Base-by-base conservation (phyloP, 2,113 vertebrate genomes). In the Zosterops lateralis region DNA sequence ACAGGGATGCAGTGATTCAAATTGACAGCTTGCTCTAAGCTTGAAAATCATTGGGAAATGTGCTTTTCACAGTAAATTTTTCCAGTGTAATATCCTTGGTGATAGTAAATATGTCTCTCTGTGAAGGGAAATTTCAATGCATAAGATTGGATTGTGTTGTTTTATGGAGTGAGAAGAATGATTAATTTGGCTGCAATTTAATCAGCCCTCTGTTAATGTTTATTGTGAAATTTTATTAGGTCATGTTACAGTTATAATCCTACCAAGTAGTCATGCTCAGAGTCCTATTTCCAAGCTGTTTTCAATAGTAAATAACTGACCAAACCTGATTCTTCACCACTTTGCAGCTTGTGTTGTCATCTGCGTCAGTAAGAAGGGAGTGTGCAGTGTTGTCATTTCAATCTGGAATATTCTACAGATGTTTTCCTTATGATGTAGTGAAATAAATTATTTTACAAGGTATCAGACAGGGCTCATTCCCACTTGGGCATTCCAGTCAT, bases 121-220 rank as follows among this genome's bases (percentile, higher is more conserved):
- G 45, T 72, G 48, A 96, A 66, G n/a, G 58, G 15, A 22, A 61
- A 84, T 71, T 70, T 75, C 42, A 77, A 16, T 22, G 6, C 36
- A 6, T 76, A 58, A 66, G 24, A 29, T n/a, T 40, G 26, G 10
- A 40, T 67, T 87, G 10, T 38, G 76, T 78, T 62, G 16, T 89
- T 92, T 82, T 70, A 72, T 58, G 44, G 25, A 73, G 47, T 47
- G 71, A 65, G 45, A 87, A 34, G 7, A 73, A 26, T 90, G 45
- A 95, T 89, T 87, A 84, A 91, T 95, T 94, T 88, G 40, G 28
- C 17, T 87, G 53, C 57, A 92, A 79, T 93, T 76, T 90, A 86
- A 75, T 89, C 67, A 54, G 34, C 31, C 56, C 6, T 85, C 24
- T 78, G 73, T 84, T 95, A 94, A 90, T 80, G 47, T 93, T 93